phyloP scores from a whole-genome alignment of 2,113 vertebrate genomes.

The Lasiurus borealis region DNA sequence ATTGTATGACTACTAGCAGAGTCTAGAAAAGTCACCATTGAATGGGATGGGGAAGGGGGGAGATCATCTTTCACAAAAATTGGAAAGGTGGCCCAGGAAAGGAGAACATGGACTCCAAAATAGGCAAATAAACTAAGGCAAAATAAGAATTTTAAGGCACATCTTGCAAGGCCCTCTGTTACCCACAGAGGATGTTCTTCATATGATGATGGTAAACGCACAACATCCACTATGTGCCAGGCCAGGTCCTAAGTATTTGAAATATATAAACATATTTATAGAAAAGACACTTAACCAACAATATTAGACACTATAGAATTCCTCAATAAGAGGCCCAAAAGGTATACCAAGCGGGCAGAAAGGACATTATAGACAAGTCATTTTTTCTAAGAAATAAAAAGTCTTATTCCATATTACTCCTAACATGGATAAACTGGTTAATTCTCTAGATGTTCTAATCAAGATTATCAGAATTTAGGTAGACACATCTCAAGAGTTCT shows the following conservation, averaged over 20 bases:
- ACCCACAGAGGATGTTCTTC: constrained; percentile 1
- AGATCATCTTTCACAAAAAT: neutral
- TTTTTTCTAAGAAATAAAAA: constrained; percentile 39
- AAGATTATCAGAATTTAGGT: neutral
- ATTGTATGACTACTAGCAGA: neutral
- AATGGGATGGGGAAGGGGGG: neutral
- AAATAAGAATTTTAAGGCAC: constrained; percentile 65
- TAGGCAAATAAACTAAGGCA: neutral
- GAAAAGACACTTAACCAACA: constrained; percentile 11
- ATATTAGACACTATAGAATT: neutral
- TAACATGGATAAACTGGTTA: constrained; percentile 53
- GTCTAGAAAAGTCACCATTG: neutral
- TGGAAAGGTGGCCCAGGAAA: neutral
- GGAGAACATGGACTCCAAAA: neutral
- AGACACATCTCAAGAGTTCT: constrained; percentile 37
- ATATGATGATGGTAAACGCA: neutral
- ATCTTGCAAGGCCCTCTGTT: neutral
- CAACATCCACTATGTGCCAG: neutral
- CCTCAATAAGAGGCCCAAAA: constrained; percentile 29
- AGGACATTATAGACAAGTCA: neutral
- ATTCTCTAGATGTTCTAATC: constrained; percentile 28
- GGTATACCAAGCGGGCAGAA: neutral
- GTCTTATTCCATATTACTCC: constrained; percentile 10
- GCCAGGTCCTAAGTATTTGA: constrained; percentile 20
- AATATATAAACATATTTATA: neutral